Conservation (phyloP, 2,113 vertebrate species). For the Martes martes region DNA sequence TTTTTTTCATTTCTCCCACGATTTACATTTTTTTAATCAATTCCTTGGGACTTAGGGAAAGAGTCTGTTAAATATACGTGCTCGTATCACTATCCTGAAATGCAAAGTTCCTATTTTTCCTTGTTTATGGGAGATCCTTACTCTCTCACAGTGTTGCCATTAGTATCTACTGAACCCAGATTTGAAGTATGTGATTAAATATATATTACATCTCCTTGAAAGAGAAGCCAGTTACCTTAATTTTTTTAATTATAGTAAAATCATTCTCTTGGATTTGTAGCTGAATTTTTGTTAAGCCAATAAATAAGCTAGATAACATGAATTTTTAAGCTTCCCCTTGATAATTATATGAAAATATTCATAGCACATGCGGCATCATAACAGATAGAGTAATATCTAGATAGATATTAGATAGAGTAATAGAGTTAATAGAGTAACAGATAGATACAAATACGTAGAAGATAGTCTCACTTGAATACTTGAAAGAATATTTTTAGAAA, state of each 20-base stretch:
- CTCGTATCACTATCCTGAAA: neutral
- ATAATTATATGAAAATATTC: constrained; percentile 34
- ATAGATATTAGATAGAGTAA: too few relatives aligned
- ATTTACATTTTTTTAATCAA: neutral
- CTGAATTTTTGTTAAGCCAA: constrained; percentile 16
- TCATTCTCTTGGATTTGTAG: neutral
- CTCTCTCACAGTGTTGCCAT: neutral
- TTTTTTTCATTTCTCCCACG: neutral
- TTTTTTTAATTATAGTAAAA: neutral
- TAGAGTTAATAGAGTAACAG: neutral
- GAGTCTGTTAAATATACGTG: neutral
- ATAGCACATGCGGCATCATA: neutral
- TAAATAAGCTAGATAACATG: neutral
- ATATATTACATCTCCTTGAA: neutral
- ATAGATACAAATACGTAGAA: neutral
- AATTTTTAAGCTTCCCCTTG: neutral
- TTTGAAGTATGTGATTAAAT: constrained; percentile 27
- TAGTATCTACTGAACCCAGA: neutral
- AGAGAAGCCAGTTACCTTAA: neutral
- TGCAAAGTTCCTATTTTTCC: neutral
- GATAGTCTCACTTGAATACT: neutral
- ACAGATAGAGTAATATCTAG: neutral
- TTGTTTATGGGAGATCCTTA: neutral
- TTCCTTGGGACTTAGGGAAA: neutral
- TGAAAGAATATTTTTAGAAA: neutral